Percentiles rank a stretch among this genome's conserved stretches.
These are phyloP conservation scores for Lethenteron camtschaticum DNA, from an alignment of 2,113 vertebrate species.

Conservation along the genomic window DNA sequence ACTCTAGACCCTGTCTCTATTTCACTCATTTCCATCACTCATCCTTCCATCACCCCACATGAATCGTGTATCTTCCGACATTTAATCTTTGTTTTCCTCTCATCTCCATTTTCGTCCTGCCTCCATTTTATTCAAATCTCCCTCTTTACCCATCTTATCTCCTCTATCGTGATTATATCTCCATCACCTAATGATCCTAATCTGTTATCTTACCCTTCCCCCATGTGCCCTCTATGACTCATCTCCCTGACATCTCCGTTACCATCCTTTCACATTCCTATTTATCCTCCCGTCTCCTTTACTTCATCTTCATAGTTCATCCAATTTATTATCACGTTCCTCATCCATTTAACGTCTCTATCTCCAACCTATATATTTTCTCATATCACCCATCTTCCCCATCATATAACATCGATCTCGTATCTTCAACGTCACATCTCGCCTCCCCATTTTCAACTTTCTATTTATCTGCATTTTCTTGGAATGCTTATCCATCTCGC, in stretches of 20 bases:
- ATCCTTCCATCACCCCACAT: too few relatives aligned
- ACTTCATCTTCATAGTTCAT: background rate
- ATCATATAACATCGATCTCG: background rate
- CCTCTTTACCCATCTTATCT: background rate
- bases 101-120: background rate
- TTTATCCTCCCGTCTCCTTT: background rate
- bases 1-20: too few relatives aligned
- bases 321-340: too few relatives aligned
- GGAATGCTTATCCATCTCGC: too few relatives aligned
- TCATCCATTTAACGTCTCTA: background rate
- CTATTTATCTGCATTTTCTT: too few relatives aligned
- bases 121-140: background rate
- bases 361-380: background rate
- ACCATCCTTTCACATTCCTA: background rate
- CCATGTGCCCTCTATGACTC: background rate
- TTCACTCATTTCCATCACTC: too few relatives aligned
- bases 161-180: background rate
- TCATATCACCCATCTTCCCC: background rate
- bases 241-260: background rate
- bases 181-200: background rate
- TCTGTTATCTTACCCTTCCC: slow-evolving; percentile 1
- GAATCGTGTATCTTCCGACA: background rate
- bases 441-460: too few relatives aligned
- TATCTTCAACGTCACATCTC: too few relatives aligned
- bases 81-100: background rate